Percentiles rank a stretch among this genome's conserved stretches.
These are phyloP conservation scores for Meliscaeva auricollis DNA, from an alignment of 2,888 invertebrate genomes.

Conservation along the genomic window DNA sequence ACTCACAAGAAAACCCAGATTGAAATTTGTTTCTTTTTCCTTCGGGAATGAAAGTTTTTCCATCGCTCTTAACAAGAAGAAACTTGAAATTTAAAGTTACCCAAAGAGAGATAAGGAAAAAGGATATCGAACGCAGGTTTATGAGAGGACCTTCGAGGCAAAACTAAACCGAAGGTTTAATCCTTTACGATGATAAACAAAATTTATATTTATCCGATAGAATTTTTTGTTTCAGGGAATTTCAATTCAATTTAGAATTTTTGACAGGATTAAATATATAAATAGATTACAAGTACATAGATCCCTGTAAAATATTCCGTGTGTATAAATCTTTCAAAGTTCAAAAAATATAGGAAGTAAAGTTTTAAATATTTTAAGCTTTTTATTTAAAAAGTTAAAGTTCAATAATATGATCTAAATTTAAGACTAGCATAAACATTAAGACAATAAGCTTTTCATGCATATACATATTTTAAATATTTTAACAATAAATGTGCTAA, in stretches of 20 bases:
- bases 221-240: not conserved
- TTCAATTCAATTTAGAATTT: slow-evolving; percentile 18
- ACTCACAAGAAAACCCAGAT: slow-evolving; percentile 27
- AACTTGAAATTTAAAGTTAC: slow-evolving; percentile 31
- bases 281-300: too few species aligned
- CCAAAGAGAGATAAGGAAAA: slow-evolving; percentile 6
- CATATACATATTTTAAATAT: too few species aligned
- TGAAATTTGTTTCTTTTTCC: slow-evolving; percentile 50
- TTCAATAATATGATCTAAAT: too few species aligned
- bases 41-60: slow-evolving; percentile 35
- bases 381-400: too few species aligned
- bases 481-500: too few species aligned
- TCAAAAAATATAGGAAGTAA: too few species aligned
- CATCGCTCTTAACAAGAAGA: slow-evolving; percentile 12
- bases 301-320: not conserved
- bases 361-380: too few species aligned
- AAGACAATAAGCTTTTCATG: too few species aligned
- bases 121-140: slow-evolving; percentile 25
- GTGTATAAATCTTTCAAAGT: not conserved
- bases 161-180: not conserved
- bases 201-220: slow-evolving; percentile 1
- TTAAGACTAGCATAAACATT: too few species aligned
- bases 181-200: not conserved
- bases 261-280: not conserved
- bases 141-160: slow-evolving; percentile 17